Evolutionary conservation across 2,797 vertebrate genomes (phyloP), one percentile per base, ranked within the genome.

Genomic region (Cetoscarus ocellatus): DNA sequence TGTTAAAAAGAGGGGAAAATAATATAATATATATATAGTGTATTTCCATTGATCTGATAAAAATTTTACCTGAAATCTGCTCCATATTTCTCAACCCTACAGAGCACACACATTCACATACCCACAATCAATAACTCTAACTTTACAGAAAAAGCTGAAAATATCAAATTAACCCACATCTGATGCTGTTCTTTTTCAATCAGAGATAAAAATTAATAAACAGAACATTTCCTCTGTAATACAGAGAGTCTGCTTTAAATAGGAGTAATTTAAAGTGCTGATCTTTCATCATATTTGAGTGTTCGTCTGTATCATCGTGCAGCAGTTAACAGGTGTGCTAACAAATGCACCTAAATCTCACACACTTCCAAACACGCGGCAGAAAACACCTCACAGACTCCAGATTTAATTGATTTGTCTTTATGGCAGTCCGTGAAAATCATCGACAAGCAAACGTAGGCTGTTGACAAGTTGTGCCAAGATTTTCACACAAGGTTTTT

Each of bases 371-470:
- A 50, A 79, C 73, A 74, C 52, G 39, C 64, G 40, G 78, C 39
- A 65, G 68, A 72, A 85, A 89, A 86, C 69, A 81, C 77, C 75
- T 63, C 62, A 56, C 66, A 61, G 60, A 77, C 82, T 84, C 57
- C 7, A 61, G 68, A 73, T 86, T 82, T 89, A 86, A 92, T 89
- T 91, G 92, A 92, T 92, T 89, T 92, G 87, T 73, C 82, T 93
- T 91, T 80, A 81, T 84, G 78, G 81, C 67, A 85, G 83, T 84
- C 71, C 72, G 75, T 80, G 80, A 82, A 87, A 88, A 87, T 85
- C 87, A 82, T 79, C 83, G 87, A 83, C 78, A 82, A 78, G 75
- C 79, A 67, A 69, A 89, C 71, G 76, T 90, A 85, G 84, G 81
- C 70, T 73, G 83, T 61, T 77, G 76, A 73, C 79, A 81, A 83